Evolutionary conservation across 2,888 invertebrate genomes (phyloP).

Genomic region (Sphaerophoria taeniata): DNA sequence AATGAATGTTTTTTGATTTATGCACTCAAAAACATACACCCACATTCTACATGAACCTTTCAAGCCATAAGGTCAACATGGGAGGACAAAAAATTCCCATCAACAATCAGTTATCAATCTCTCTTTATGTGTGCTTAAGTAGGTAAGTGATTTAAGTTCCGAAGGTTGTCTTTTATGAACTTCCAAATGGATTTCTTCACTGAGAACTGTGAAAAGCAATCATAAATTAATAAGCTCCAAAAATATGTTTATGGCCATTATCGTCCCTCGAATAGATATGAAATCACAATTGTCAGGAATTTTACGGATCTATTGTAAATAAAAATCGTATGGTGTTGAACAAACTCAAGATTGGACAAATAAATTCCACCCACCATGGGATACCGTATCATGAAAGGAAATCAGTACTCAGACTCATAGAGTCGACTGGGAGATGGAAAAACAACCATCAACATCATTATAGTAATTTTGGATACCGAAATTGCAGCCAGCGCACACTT

Average conservation of each 20-base stretch:
- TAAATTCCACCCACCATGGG: constrained; percentile 60
- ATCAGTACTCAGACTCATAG: neutral
- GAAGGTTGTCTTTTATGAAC: constrained; percentile 4
- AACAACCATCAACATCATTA: constrained; percentile 8
- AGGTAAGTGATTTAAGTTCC: neutral
- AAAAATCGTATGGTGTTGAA: constrained; percentile 33
- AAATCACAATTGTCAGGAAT: constrained; percentile 9
- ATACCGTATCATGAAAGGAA: neutral
- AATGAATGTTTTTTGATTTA: constrained; percentile 58
- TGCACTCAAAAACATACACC: neutral
- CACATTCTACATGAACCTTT: too few species aligned
- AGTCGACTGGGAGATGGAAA: neutral
- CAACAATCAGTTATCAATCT: constrained; percentile 20
- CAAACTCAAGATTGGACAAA: constrained; percentile 50
- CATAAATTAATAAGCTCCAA: constrained; percentile 28
- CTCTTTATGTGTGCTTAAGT: neutral
- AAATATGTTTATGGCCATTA: constrained; percentile 29
- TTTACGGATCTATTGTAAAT: constrained; percentile 36
- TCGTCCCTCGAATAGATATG: neutral
- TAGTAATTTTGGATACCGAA: neutral
- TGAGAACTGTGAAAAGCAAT: constrained; percentile 7
- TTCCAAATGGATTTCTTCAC: constrained; percentile 12
- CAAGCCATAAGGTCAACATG: neutral
- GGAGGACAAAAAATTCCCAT: neutral
- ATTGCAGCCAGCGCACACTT: constrained; percentile 14